phyloP scores from a whole-genome alignment of 2,797 vertebrate genomes.

The Phataginus tetradactyla region DNA sequence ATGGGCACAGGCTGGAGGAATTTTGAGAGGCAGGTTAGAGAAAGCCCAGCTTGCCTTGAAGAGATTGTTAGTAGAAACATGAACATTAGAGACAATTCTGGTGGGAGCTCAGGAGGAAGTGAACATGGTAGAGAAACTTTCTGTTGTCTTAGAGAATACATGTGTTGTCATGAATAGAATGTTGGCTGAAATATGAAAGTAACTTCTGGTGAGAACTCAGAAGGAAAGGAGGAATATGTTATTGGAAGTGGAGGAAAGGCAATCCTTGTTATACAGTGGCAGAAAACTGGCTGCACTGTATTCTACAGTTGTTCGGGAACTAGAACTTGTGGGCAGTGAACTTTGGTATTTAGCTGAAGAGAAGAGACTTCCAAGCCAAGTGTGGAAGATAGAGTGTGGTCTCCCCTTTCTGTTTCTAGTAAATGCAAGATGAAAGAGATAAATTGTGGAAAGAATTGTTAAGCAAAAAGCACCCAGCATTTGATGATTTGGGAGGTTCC shows the following conservation, averaged over 20 bases:
- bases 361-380: neutral
- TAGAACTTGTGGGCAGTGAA: too few species aligned
- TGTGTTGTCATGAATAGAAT: too few species aligned
- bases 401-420: neutral
- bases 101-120: neutral
- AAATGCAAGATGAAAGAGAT: neutral
- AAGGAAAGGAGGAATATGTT: neutral
- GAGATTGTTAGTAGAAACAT: too few species aligned
- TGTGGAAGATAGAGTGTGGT: neutral
- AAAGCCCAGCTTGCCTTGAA: neutral
- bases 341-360: neutral
- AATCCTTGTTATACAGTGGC: too few species aligned
- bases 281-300: too few species aligned
- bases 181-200: too few species aligned
- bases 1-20: neutral
- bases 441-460: too few species aligned
- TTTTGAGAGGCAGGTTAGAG: neutral
- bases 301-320: too few species aligned
- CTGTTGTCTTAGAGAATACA: too few species aligned
- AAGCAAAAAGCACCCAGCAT: neutral
- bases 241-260: too few species aligned
- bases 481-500: neutral
- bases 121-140: too few species aligned
- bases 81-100: neutral
- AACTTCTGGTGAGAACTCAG: too few species aligned